Evolutionary conservation across 2,888 invertebrate genomes (phyloP).

Genomic region (Mactromeris polynyma): DNA sequence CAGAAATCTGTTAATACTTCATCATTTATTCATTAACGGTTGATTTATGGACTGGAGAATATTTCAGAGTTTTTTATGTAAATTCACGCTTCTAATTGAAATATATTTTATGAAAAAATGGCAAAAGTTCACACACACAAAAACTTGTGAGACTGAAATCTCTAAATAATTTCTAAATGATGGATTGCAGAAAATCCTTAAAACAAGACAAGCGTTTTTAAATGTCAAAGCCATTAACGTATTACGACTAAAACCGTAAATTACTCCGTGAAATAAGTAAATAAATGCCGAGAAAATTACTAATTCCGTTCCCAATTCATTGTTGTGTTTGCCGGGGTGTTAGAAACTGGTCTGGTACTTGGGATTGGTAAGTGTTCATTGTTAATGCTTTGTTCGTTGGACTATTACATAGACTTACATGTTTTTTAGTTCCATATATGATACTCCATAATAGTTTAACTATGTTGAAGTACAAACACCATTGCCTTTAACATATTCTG

Average conservation of each 20-base stretch:
- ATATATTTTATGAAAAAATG: background rate
- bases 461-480: too few species aligned
- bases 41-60: background rate
- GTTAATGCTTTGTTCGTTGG: background rate
- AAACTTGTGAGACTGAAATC: background rate
- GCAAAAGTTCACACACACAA: background rate
- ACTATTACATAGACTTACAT: background rate
- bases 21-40: background rate
- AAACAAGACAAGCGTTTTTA: constrained; percentile 6
- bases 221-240: constrained; percentile 2
- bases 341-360: background rate
- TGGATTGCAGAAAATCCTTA: background rate
- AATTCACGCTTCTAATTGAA: background rate
- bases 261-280: constrained; percentile 13
- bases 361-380: background rate
- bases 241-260: background rate
- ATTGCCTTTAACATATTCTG: too few species aligned
- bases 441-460: too few species aligned
- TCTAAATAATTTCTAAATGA: background rate
- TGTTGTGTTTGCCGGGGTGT: background rate
- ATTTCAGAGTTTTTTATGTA: background rate
- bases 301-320: background rate
- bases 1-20: background rate
- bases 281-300: background rate
- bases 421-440: too few species aligned